Base-by-base conservation (phyloP, 2,113 vertebrate species). In the Sceloporus undulatus region DNA sequence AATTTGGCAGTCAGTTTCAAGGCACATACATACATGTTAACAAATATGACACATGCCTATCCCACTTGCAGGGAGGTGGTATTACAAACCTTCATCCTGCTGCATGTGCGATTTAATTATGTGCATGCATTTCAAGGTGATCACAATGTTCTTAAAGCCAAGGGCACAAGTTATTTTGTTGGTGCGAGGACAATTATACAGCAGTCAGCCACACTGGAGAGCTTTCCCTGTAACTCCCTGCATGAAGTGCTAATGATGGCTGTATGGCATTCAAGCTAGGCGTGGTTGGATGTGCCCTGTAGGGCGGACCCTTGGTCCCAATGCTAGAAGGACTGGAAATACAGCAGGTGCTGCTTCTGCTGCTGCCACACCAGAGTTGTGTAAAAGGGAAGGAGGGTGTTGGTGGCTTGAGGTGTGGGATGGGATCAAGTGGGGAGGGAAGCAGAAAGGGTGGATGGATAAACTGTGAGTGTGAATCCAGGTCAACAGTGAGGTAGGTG, bases 201-300 rank as follows among this genome's bases (percentile, higher is more conserved):
- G 83, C 82, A 87, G n/a, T 59, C 48, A 83, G 76, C 73, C 13
- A 4, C 80, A 40, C 0, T 0, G 25, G 21, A 84, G n/a, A 34
- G 13, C 65, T 0, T 0, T 42, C 6, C 1, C 27, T 19, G 19
- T 78, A 70, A 40, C 38, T 73, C 42, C 82, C 84, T 19, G 14
- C 82, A 87, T 56, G 80, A 52, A 70, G 23, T 84, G 75, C 27
- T 66, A 16, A 79, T 23, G 21, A 48, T 9, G 21, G 1, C 18
- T 2, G 82, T 68, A 0, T 38, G 82, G 59, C 16, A 0, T 0
- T 73, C 66, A 48, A 83, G 23, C 79, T 65, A 86, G n/a, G 68
- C 83, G 76, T 56, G 82, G 29, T 78, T 75, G 9, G 81, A 14
- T 25, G 78, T 70, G 54, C 18, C 82, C 62, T 90, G 85, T 54